phyloP scores from a whole-genome alignment of 2,888 invertebrate species.

The Philonicus albiceps region DNA sequence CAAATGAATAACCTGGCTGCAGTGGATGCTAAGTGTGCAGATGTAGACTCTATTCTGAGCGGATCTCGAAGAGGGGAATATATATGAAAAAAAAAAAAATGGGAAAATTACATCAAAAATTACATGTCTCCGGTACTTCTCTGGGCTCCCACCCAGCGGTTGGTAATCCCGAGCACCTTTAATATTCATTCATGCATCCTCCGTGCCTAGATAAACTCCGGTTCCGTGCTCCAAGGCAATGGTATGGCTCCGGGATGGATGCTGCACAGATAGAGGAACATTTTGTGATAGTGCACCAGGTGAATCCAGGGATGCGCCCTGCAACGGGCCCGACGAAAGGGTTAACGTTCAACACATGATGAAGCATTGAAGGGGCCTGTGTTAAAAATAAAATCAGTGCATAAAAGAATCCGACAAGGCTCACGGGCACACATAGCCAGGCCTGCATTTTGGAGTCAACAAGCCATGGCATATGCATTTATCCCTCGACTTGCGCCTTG shows the following conservation, averaged over 20 bases:
- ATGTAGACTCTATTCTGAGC: background rate
- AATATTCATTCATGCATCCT: slow-evolving; percentile 8
- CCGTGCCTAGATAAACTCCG: background rate
- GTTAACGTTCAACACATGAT: slow-evolving; percentile 3
- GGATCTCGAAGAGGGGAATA: background rate
- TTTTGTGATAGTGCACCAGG: background rate
- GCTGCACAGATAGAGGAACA: background rate
- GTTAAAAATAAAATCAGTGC: background rate
- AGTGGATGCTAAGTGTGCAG: slow-evolving; percentile 13
- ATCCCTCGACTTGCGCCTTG: background rate
- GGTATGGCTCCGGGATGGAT: background rate
- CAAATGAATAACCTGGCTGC: background rate
- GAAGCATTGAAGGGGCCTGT: background rate
- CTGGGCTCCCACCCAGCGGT: background rate
- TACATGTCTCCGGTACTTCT: background rate
- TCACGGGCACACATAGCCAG: background rate
- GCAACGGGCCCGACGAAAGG: background rate
- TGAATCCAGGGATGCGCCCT: background rate
- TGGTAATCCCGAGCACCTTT: background rate
- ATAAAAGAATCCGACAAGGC: slow-evolving; percentile 25
- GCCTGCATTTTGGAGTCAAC: slow-evolving; percentile 19
- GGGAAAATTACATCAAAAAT: slow-evolving; percentile 31
- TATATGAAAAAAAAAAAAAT: background rate
- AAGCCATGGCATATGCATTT: slow-evolving; percentile 22
- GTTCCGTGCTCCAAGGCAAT: slow-evolving; percentile 2